Evolutionary conservation across 2,113 vertebrate genomes (phyloP), one percentile per base, ranked within the genome.

Genomic region (Oxygymnocypris stewartii): DNA sequence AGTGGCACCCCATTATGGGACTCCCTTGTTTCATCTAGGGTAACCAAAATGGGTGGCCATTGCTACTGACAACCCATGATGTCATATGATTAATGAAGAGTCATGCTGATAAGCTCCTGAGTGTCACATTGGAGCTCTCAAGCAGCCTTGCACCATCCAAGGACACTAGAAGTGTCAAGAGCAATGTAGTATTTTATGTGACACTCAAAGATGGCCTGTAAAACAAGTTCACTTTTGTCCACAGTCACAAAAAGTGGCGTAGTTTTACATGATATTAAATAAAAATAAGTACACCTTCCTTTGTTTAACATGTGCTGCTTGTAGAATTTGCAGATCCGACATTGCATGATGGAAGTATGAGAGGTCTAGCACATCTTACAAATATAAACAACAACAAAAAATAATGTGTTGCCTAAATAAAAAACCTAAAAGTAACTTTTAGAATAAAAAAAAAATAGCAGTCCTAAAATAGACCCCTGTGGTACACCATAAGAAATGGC

Each of bases 11-110:
- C 5, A 28, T 77, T 77, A 77, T 51, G 44, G 23, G 44, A 77
- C 44, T 47, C 42, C n/a, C 42, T 49, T 77, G n/a, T 82, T 82
- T 47, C 14, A 23, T 79, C 49, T 79, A 16, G 57, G 14, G 23
- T 13, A 20, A 11, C 6, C 42, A 49, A 28, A 49, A 10, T 23
- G 44, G 28, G 81, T 47, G 40, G n/a, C 5, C 16, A 28, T 49
- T 67, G 79, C 14, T 67, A 18, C 10, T 49, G 79, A 67, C 59
- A 49, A 61, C 42, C 14, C 42, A 47, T 0, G 1, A 67, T 31
- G 61, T 31, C n/a, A 82, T 47, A 49, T 69, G 80, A 82, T 69
- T 35, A 28, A 82, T 82, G 44, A 18, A 1, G 9, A 71, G 81
- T 47, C 59, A 47, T 4, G n/a, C 40, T 47, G 59, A 82, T 47